A percentile compares a stretch with the other conserved stretches of the same genome.
These are phyloP conservation scores for Salmo trutta DNA, from an alignment of 2,797 vertebrate genomes.

Conservation along the genomic window DNA sequence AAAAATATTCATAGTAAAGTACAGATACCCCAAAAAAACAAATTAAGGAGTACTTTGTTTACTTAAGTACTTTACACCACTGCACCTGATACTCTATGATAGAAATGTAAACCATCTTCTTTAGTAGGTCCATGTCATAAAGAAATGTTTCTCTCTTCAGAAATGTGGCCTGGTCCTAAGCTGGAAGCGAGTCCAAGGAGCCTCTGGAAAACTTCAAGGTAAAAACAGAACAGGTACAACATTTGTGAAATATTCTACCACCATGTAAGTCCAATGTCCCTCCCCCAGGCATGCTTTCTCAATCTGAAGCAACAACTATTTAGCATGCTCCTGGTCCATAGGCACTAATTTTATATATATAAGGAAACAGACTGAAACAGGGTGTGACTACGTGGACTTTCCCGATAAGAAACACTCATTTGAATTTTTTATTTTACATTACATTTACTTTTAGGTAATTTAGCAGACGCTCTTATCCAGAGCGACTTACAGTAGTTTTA, in stretches of 20 bases:
- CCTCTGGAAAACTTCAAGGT: constrained; percentile 99
- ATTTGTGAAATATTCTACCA: neutral
- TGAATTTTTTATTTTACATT: neutral
- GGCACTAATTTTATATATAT: neutral
- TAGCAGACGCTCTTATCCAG: no score
- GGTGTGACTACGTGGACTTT: neutral
- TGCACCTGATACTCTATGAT: neutral
- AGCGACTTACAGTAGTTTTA: no score
- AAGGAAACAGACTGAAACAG: neutral
- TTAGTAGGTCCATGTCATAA: neutral
- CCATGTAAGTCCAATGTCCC: neutral
- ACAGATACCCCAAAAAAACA: no score
- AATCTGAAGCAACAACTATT: neutral
- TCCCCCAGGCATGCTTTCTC: neutral
- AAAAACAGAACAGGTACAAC: constrained; percentile 47
- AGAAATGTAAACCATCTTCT: neutral
- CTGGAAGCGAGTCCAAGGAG: constrained; percentile 99
- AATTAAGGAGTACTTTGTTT: neutral
- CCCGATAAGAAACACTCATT: neutral
- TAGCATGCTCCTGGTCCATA: neutral
- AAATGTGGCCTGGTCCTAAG: constrained; percentile 99
- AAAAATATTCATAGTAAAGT: no score
- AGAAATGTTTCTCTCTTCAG: constrained; percentile 67
- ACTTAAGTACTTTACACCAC: neutral
- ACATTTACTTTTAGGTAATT: no score